phyloP scores from a whole-genome alignment of 1,140 invertebrate genomes.

The Manduca sexta region DNA sequence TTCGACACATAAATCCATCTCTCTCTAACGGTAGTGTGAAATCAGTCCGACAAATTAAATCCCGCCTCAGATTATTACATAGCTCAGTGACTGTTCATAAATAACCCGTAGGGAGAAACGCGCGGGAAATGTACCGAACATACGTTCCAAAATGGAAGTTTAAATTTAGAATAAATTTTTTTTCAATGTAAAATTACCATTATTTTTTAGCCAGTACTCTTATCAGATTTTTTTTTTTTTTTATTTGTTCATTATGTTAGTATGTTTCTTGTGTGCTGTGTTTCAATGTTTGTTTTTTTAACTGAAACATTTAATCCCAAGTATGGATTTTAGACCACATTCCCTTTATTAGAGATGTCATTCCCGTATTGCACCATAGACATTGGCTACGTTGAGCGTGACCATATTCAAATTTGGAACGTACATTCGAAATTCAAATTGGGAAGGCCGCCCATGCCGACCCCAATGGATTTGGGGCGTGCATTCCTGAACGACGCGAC shows the following conservation, averaged over 20 bases:
- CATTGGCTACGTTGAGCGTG: slow-evolving; percentile 16
- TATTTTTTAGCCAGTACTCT: too few relatives aligned
- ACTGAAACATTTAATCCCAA: too few relatives aligned
- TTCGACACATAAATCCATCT: slow-evolving; percentile 18
- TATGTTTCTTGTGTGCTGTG: too few relatives aligned
- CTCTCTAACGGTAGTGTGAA: slow-evolving; percentile 61
- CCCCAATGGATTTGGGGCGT: slow-evolving; percentile 47
- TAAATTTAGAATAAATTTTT: slow-evolving; percentile 35
- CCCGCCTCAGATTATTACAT: slow-evolving; percentile 79
- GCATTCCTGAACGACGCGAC: slow-evolving; percentile 54
- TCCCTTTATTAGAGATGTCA: too few relatives aligned
- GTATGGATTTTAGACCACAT: too few relatives aligned
- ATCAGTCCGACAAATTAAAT: slow-evolving; percentile 80
- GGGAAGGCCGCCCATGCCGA: slow-evolving; percentile 8
- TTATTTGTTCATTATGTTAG: too few relatives aligned
- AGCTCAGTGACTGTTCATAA: slow-evolving; percentile 79
- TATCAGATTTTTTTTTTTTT: too few relatives aligned
- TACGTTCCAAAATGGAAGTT: background rate
- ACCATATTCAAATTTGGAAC: slow-evolving; percentile 29
- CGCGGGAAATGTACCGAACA: background rate
- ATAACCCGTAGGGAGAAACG: slow-evolving; percentile 65
- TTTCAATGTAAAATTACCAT: too few relatives aligned
- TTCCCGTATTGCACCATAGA: too few relatives aligned
- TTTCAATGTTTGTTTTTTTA: too few relatives aligned
- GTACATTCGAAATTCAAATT: slow-evolving; percentile 15